These are phyloP conservation scores for Ornithoptera priamus DNA, from an alignment of 2,888 invertebrate genomes.

Conservation along the genomic window DNA sequence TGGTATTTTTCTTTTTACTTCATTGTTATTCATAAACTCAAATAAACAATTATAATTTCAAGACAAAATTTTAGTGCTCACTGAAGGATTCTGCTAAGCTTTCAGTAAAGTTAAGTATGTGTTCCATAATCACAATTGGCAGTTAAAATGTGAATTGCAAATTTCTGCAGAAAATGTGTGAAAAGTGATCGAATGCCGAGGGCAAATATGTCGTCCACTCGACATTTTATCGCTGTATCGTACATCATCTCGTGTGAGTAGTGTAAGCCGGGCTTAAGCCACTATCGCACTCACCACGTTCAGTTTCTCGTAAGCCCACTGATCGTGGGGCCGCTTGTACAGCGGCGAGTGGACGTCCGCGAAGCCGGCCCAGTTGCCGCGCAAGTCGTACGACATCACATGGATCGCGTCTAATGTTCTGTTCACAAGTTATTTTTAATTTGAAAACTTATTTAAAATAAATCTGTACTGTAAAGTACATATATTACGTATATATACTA, in stretches of 20 bases:
- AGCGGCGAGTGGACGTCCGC: conserved; percentile 94
- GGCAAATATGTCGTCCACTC: not conserved
- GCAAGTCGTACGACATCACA: conserved; percentile 92
- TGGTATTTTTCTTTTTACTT: no score
- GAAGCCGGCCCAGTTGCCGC: conserved; percentile 95
- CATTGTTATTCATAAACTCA: no score
- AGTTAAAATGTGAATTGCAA: no score
- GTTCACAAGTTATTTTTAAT: conserved; percentile 15
- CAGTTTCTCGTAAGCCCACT: conserved; percentile 92
- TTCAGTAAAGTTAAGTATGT: no score
- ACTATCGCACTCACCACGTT: conserved; percentile 86
- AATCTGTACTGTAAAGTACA: no score
- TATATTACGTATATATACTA: no score
- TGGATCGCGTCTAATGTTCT: conserved; percentile 90
- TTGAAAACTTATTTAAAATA: not conserved
- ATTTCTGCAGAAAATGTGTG: not conserved
- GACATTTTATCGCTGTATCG: not conserved
- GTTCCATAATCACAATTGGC: no score
- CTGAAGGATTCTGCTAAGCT: no score
- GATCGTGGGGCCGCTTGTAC: conserved; percentile 91
- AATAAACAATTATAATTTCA: no score
- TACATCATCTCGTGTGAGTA: conserved; percentile 1
- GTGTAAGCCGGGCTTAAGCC: conserved; percentile 17
- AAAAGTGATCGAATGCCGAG: not conserved
- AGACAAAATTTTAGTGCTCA: no score